These are phyloP conservation scores for Andinoacara biseriatus DNA, from an alignment of 2,113 vertebrate species.

Conservation along the genomic window DNA sequence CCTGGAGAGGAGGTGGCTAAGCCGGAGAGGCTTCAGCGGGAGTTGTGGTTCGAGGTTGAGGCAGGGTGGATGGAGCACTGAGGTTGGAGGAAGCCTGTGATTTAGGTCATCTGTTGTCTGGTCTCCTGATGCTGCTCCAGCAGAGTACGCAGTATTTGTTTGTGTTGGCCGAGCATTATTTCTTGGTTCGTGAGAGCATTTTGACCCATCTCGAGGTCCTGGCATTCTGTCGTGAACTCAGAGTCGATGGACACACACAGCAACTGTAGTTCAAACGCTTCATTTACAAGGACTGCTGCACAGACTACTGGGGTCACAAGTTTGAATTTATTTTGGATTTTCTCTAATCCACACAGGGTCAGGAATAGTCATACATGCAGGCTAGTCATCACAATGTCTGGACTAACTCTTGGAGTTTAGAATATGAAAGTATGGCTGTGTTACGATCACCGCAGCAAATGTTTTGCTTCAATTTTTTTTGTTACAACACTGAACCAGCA, in stretches of 20 bases:
- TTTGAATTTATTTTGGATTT: too few relatives aligned
- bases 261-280: not conserved
- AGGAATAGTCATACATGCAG: not conserved
- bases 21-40: not conserved
- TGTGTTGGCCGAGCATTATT: not conserved
- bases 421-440: not conserved
- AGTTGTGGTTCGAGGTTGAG: not conserved
- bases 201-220: not conserved
- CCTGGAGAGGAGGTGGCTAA: not conserved
- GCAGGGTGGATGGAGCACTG: not conserved
- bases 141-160: not conserved
- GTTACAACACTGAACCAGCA: too few relatives aligned
- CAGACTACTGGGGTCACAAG: not conserved
- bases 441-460: not conserved
- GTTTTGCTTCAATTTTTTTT: not conserved
- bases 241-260: not conserved
- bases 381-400: not conserved
- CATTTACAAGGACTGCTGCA: not conserved
- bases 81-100: not conserved
- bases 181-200: not conserved
- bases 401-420: not conserved
- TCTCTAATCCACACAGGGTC: not conserved
- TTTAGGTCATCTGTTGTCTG: not conserved
- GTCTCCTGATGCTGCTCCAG: not conserved
- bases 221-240: not conserved